Percentiles rank a stretch among this genome's conserved stretches.
Conservation (phyloP, 2,888 invertebrate genomes). For the Ernsta delagoae region DNA sequence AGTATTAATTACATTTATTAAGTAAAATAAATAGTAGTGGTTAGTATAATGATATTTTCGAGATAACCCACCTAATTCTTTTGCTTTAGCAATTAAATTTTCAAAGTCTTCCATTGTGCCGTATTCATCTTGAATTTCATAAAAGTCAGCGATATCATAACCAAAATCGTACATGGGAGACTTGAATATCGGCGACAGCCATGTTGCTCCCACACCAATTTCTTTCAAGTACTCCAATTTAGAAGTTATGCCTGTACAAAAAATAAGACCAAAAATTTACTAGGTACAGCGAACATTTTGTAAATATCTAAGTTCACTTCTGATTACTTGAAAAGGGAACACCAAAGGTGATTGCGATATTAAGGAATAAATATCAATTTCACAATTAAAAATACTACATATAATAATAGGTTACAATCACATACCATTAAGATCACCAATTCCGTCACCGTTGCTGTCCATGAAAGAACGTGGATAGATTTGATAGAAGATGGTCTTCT, state of each 20-base stretch:
- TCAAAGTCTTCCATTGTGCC: slow-evolving; percentile 91
- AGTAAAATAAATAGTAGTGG: too few species aligned
- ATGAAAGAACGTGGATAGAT: slow-evolving; percentile 92
- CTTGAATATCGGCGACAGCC: slow-evolving; percentile 90
- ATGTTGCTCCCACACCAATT: slow-evolving; percentile 88
- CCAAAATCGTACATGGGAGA: slow-evolving; percentile 93
- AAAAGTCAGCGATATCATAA: slow-evolving; percentile 91
- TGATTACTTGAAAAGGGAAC: too few species aligned
- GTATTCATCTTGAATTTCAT: slow-evolving; percentile 88
- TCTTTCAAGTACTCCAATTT: slow-evolving; percentile 87
- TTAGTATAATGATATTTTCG: background rate
- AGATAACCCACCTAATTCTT: slow-evolving; percentile 67
- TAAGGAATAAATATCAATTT: too few species aligned
- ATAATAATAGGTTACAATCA: background rate
- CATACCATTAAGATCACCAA: slow-evolving; percentile 85
- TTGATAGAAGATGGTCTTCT: slow-evolving; percentile 91
- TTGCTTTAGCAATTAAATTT: slow-evolving; percentile 81
- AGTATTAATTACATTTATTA: too few species aligned
- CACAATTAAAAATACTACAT: too few species aligned
- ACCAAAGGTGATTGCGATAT: too few species aligned
- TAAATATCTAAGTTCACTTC: too few species aligned
- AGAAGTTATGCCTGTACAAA: slow-evolving; percentile 82
- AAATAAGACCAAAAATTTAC: background rate
- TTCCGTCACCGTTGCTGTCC: slow-evolving; percentile 91
- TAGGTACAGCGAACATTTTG: background rate